Conservation (phyloP, 2,888 invertebrate genomes). For the Drosophila rubida region DNA sequence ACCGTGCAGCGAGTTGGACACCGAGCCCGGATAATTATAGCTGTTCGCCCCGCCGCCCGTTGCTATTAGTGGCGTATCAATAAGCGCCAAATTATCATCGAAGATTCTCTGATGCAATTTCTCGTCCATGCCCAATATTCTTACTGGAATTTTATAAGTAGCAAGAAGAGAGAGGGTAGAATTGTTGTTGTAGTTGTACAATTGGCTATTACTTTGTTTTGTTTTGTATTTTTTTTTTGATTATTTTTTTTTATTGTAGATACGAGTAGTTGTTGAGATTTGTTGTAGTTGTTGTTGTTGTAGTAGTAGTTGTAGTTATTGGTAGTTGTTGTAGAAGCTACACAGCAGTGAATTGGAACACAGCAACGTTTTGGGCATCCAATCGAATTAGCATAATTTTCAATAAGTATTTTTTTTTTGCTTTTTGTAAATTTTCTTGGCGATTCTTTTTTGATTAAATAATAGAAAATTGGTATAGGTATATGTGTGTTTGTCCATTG, state of each 20-base stretch:
- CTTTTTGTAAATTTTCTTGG: slow-evolving; percentile 27
- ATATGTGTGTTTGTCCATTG: slow-evolving; percentile 33
- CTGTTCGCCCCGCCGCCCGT: slow-evolving; percentile 65
- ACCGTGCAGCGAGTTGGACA: slow-evolving; percentile 74
- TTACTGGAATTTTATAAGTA: slow-evolving; percentile 83
- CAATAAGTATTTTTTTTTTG: slow-evolving; percentile 23
- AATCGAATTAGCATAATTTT: slow-evolving; percentile 55
- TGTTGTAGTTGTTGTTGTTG: slow-evolving; percentile 27
- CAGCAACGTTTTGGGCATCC: slow-evolving; percentile 54
- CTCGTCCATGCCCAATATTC: slow-evolving; percentile 85
- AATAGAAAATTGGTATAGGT: slow-evolving; percentile 29
- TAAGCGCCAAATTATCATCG: slow-evolving; percentile 85
- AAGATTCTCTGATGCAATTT: slow-evolving; percentile 85
- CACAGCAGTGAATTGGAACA: slow-evolving; percentile 50
- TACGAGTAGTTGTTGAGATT: slow-evolving; percentile 18
- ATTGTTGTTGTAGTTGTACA: slow-evolving; percentile 69
- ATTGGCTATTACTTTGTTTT: slow-evolving; percentile 36
- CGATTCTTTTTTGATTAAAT: slow-evolving; percentile 6
- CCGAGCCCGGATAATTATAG: slow-evolving; percentile 82
- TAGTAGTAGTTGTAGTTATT: slow-evolving; percentile 38
- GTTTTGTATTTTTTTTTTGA: slow-evolving; percentile 19
- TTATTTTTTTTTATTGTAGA: slow-evolving; percentile 44
- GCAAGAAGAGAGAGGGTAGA: slow-evolving; percentile 81
- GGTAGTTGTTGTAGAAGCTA: slow-evolving; percentile 54
- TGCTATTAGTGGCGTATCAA: slow-evolving; percentile 85